phyloP scores from a whole-genome alignment of 2,797 vertebrate species.

The Artibeus lituratus region DNA sequence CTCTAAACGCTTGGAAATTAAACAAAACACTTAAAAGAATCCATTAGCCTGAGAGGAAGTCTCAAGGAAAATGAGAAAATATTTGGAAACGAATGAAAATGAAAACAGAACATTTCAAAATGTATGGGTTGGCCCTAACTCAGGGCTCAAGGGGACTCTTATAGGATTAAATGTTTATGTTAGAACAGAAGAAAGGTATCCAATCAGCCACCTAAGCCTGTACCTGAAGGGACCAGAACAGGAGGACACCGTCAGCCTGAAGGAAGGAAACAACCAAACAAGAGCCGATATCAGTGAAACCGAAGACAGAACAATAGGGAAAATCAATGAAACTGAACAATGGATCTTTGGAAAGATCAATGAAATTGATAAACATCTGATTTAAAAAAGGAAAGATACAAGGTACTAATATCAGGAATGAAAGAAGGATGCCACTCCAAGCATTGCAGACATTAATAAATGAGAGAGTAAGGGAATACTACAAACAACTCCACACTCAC shows the following conservation, averaged over 20 bases:
- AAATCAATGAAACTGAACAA: not conserved
- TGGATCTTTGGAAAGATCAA: not conserved
- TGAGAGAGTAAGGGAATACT: not conserved
- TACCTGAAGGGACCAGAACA: not conserved
- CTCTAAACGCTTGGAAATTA: not conserved
- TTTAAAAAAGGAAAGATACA: not conserved
- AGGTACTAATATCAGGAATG: not conserved
- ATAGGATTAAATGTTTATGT: not conserved
- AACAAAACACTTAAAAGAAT: not conserved
- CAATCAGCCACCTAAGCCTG: not conserved
- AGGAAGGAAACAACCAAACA: not conserved
- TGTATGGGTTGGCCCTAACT: not conserved
- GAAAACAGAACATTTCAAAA: not conserved
- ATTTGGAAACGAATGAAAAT: conserved; percentile 1
- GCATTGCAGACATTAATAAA: not conserved
- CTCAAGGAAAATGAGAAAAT: conserved; percentile 7
- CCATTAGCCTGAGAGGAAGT: not conserved
- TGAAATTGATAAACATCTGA: not conserved
- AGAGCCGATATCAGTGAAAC: not conserved
- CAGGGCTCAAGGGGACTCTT: not conserved
- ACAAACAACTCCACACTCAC: not conserved
- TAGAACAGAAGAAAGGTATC: not conserved
- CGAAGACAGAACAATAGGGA: not conserved
- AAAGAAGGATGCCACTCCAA: not conserved
- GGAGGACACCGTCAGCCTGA: not conserved